Base-by-base conservation (phyloP, 2,797 vertebrate species). In the Uromys caudimaculatus region DNA sequence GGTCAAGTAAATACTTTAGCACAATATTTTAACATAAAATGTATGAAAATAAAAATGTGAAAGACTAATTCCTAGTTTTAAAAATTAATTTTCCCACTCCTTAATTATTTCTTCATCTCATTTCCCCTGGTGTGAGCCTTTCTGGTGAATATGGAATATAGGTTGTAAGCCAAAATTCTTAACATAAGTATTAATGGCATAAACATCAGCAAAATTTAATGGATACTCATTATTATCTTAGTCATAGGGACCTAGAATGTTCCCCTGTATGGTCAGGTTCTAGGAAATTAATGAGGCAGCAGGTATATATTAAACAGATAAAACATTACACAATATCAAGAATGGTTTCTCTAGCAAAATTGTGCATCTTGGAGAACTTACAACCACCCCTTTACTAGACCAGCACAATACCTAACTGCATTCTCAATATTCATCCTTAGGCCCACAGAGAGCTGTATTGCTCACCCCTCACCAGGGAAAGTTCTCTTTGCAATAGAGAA, bases 151-250 rank as follows among this genome's bases (percentile, higher is more conserved):
- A 90, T 52, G 24, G 54, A 90, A 16, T 54, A 50, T 9, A 77
- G 16, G 44, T 41, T 54, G 35, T 17, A 93, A 75, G 67, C 16
- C 13, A 82, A 81, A 78, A 60, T 93, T 84, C 44, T 95, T 79
- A 91, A 44, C 21, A 83, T 23, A 50, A 64, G 58, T 69, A 84
- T 76, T 41, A 17, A 67, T 73, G n/a, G 5, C 27, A 64, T 83
- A 67, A 58, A n/a, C 44, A 82, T 78, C 32, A 77, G 85, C 76
- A 93, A 88, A 85, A 89, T 95, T 56, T 78, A 93, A 38, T 10
- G 21, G 67, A 23, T 41, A 29, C 7, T 81, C 47, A 47, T 77
- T 54, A 95, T 29, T 9, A 44, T 19, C 58, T 71, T 76, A 93
- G 58, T 83, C 24, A 60, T 79, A 71, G 29, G 24, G 21, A 67